These are phyloP conservation scores for Acanthurus tractus DNA, from an alignment of 2,797 vertebrate species.

Conservation along the genomic window DNA sequence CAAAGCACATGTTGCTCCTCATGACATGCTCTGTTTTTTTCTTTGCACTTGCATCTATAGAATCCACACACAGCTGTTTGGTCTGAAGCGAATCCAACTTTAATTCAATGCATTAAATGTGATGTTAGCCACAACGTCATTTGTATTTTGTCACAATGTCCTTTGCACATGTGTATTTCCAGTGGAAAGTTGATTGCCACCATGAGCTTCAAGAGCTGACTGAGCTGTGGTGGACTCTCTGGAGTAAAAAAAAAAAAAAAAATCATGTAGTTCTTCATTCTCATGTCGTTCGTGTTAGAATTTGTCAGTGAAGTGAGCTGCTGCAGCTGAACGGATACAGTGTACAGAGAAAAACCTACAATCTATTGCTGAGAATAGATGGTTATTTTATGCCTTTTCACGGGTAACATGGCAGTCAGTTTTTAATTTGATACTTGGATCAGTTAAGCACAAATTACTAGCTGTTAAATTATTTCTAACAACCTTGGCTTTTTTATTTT, in stretches of 20 bases:
- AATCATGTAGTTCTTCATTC: background rate
- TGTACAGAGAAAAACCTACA: conserved; percentile 1
- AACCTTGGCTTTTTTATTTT: background rate
- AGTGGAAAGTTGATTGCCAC: background rate
- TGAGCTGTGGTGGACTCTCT: conserved; percentile 1
- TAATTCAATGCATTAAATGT: background rate
- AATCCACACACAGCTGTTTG: background rate
- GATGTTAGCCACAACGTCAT: background rate
- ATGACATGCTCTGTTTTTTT: background rate
- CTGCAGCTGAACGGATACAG: background rate
- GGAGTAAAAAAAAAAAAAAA: background rate
- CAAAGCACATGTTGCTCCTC: background rate
- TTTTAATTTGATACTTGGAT: background rate
- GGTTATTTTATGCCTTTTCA: background rate
- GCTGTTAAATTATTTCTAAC: background rate
- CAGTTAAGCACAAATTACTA: background rate
- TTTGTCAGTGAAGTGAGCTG: background rate
- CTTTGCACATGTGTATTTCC: background rate
- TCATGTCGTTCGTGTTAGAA: conserved; percentile 11
- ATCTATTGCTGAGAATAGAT: background rate
- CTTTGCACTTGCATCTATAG: background rate
- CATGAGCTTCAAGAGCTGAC: conserved; percentile 9
- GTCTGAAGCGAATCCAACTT: background rate
- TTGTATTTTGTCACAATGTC: background rate
- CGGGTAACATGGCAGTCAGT: background rate